Conservation (phyloP, 2,888 invertebrate genomes). For the Augiades crinisus region DNA sequence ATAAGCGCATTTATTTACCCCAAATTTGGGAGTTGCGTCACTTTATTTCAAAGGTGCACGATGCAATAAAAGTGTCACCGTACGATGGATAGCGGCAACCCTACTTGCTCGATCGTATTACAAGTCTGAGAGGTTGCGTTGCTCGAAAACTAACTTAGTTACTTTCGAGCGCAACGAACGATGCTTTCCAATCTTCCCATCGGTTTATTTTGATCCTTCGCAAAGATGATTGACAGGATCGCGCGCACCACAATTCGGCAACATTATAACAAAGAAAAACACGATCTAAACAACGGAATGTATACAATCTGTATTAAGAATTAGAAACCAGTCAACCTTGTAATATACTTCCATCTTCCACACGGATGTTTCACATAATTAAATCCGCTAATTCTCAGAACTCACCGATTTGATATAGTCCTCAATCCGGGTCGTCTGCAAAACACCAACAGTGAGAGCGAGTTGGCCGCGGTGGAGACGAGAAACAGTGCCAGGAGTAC, state of each 20-base stretch:
- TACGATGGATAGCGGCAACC: not conserved
- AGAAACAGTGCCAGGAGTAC: conserved; percentile 79
- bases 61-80: no score
- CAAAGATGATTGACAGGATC: not conserved
- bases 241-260: not conserved
- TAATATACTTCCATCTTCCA: no score
- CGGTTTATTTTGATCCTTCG: conserved; percentile 20
- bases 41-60: no score
- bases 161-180: conserved; percentile 7
- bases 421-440: conserved; percentile 86
- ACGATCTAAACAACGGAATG: no score
- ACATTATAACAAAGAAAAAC: conserved; percentile 15
- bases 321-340: conserved; percentile 36
- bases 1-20: no score
- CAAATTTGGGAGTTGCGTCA: no score
- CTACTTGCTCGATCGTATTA: not conserved
- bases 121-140: conserved; percentile 3
- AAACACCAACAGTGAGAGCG: conserved; percentile 87
- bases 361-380: conserved; percentile 3
- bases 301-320: conserved; percentile 33
- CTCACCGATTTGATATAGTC: conserved; percentile 90
- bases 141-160: conserved; percentile 8
- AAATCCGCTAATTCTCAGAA: no score
- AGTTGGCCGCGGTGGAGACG: conserved; percentile 87
- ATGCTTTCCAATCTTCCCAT: conserved; percentile 14